A percentile compares a stretch with the other conserved stretches of the same genome.
Evolutionary conservation across 2,797 vertebrate genomes (phyloP).

Genomic region (Betta splendens): DNA sequence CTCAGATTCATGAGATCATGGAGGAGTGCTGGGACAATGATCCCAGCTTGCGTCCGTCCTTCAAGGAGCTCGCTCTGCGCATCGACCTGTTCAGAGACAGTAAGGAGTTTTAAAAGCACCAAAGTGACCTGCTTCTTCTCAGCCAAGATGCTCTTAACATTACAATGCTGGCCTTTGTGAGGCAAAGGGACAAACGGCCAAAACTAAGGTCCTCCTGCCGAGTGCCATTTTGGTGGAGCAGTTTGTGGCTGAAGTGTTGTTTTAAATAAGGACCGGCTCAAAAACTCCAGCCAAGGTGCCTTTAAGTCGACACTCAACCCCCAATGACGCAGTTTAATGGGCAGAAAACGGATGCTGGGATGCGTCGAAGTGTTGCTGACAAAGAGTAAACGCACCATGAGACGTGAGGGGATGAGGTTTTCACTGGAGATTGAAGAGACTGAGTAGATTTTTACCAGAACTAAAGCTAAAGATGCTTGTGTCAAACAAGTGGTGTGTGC

Average conservation of each 20-base stretch:
- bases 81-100: conserved; percentile 81
- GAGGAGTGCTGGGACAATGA: conserved; percentile 83
- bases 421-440: too few relatives aligned
- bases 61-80: conserved; percentile 78
- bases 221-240: conserved; percentile 17
- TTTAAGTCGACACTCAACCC: conserved; percentile 48
- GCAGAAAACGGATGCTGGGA: conserved; percentile 22
- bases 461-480: too few relatives aligned
- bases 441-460: too few relatives aligned
- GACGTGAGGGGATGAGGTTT: conserved; percentile 21
- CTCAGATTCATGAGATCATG: conserved; percentile 82
- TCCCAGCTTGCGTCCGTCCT: conserved; percentile 72
- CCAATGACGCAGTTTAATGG: conserved; percentile 21
- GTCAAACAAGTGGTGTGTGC: conserved; percentile 55
- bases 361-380: conserved; percentile 16
- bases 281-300: conserved; percentile 64
- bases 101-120: conserved; percentile 69
- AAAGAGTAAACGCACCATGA: conserved; percentile 8
- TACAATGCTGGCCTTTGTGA: conserved; percentile 28
- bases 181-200: conserved; percentile 37
- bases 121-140: conserved; percentile 61
- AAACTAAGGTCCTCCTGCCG: conserved; percentile 14
- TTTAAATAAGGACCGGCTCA: conserved; percentile 37
- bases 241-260: conserved; percentile 24
- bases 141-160: conserved; percentile 35